A percentile compares a stretch with the other conserved stretches of the same genome.
Conservation (phyloP, 2,113 vertebrate genomes). For the Ascaphus truei region DNA sequence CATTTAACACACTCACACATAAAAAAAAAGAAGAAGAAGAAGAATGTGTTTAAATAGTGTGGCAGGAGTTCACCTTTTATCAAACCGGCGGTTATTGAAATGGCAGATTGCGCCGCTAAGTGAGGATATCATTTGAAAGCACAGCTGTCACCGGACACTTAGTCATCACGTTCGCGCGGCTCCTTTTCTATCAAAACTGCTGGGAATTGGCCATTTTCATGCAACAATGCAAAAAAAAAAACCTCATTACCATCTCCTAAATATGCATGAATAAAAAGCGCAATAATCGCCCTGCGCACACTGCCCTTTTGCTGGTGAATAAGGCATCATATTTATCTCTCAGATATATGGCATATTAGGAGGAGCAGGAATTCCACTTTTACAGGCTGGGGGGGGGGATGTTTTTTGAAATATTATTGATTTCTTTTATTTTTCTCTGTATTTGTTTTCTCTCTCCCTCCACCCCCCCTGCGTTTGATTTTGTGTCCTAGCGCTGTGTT, state of each 20-base stretch:
- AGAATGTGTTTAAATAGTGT: slow-evolving; percentile 49
- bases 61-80: slow-evolving; percentile 41
- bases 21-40: neutral
- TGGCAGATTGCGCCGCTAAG: slow-evolving; percentile 40
- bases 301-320: slow-evolving; percentile 95
- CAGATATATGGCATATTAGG: slow-evolving; percentile 79
- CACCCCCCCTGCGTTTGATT: too few species aligned
- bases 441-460: too few species aligned
- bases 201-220: slow-evolving; percentile 87
- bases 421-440: too few species aligned
- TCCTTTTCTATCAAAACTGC: slow-evolving; percentile 74
- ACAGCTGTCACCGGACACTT: slow-evolving; percentile 60
- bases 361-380: slow-evolving; percentile 61
- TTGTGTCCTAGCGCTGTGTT: too few species aligned
- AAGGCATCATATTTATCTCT: slow-evolving; percentile 90
- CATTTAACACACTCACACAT: slow-evolving; percentile 40
- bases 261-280: slow-evolving; percentile 97
- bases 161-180: slow-evolving; percentile 64
- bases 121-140: slow-evolving; percentile 56
- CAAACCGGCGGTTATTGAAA: slow-evolving; percentile 41
- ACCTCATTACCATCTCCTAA: slow-evolving; percentile 97
- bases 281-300: slow-evolving; percentile 83
- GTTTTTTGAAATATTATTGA: too few species aligned
- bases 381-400: slow-evolving; percentile 64
- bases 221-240: slow-evolving; percentile 98